phyloP scores from a whole-genome alignment of 2,888 invertebrate species.

The Amiota minor region DNA sequence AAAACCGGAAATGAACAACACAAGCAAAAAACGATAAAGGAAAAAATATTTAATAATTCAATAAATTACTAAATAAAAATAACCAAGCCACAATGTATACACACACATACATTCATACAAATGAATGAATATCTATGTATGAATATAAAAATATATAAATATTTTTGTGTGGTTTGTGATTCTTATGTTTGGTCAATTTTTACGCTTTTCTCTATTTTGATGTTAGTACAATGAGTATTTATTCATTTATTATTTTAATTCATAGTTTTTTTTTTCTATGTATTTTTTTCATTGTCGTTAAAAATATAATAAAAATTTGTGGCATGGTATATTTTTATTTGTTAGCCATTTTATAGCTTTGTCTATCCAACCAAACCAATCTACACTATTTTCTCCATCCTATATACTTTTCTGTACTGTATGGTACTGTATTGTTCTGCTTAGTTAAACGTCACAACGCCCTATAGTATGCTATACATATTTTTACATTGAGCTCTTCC shows the following conservation, averaged over 20 bases:
- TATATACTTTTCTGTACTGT: too few species aligned
- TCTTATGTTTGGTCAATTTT: neutral
- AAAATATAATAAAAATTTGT: slow-evolving; percentile 15
- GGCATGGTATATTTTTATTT: slow-evolving; percentile 25
- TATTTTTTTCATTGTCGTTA: neutral
- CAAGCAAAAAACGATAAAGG: slow-evolving; percentile 29
- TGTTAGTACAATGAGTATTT: neutral
- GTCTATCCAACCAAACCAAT: neutral
- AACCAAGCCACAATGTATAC: slow-evolving; percentile 4
- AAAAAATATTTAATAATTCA: slow-evolving; percentile 55
- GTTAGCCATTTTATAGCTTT: slow-evolving; percentile 25
- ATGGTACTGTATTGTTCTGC: too few species aligned
- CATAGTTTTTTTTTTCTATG: neutral
- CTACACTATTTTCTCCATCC: too few species aligned
- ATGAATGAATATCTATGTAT: neutral
- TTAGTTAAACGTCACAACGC: too few species aligned
- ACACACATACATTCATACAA: neutral
- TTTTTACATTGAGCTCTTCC: neutral
- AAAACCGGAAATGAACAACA: neutral
- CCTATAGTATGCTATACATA: too few species aligned
- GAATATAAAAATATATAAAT: neutral
- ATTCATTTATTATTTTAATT: slow-evolving; percentile 1
- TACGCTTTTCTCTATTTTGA: too few species aligned
- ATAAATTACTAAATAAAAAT: slow-evolving; percentile 56
- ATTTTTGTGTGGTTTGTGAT: neutral